Base-by-base conservation (phyloP, 2,797 vertebrate species). In the Chelon labrosus region DNA sequence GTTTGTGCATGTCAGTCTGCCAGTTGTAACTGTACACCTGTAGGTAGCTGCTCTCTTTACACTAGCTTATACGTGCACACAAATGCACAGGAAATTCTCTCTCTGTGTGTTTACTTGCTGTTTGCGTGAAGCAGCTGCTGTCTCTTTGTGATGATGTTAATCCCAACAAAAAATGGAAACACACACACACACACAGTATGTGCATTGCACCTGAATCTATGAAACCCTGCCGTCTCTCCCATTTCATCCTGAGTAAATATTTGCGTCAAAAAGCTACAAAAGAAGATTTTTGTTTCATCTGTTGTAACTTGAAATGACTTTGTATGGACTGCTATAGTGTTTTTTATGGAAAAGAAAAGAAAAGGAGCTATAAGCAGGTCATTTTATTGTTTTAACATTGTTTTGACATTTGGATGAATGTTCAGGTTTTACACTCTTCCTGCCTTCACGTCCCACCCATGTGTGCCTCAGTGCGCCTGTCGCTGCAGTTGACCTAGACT, bases 381-480 rank as follows among this genome's bases (percentile, higher is more conserved):
- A 50, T 72, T 79, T 56, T 85, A 73, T 53, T n/a, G 64, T 82
- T 88, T 85, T 90, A 91, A n/a, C n/a, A n/a, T n/a, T n/a, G n/a
- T n/a, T n/a, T n/a, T n/a, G 93, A 94, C 93, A 91, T 93, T 94
- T 60, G 79, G 75, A 84, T 77, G 59, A 79, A 85, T 93, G 90
- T 93, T 91, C 93, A 90, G 89, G 91, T 95, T 95, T 95, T 94
- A 95, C 95, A 94, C 93, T 93, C 92, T 88, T 46, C 66, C 61
- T 61, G 90, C 50, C 31, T 50, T 76, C 17, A 61, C 59, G 75
- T 62, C 75, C 80, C 88, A 59, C 7, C n/a, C 20, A 64, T 37
- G 65, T 74, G 72, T 51, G 63, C 70, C 10, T 52, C 20, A 64
- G 65, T 71, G 70, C 47, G 63, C 70, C 10, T 52, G n/a, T 62